These are phyloP conservation scores for Pitta sordida DNA, from an alignment of 2,113 vertebrate genomes.

Conservation along the genomic window DNA sequence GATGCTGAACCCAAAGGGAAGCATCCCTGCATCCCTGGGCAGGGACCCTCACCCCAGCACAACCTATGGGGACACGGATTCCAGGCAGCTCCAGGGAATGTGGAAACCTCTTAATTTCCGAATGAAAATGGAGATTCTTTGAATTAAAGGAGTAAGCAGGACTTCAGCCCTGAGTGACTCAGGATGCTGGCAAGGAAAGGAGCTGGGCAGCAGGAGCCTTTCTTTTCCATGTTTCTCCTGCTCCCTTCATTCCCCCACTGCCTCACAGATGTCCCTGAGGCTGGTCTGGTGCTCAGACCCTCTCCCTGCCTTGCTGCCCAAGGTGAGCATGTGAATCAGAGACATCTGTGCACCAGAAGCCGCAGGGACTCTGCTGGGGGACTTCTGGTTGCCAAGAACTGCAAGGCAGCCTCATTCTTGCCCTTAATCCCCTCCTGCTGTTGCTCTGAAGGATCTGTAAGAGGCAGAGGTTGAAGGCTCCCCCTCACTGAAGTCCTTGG, in stretches of 20 bases:
- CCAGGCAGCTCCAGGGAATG: not conserved
- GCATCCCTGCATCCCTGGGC: not conserved
- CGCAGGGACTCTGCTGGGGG: fast-evolving
- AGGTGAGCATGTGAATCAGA: not conserved
- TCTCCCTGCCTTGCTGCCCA: not conserved
- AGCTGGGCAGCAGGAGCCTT: not conserved
- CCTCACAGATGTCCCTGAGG: not conserved
- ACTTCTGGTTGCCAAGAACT: not conserved
- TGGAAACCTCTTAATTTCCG: not conserved
- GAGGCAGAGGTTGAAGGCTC: not conserved
- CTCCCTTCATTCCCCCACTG: not conserved
- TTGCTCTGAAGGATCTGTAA: not conserved
- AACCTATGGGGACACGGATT: fast-evolving
- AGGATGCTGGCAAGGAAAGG: not conserved
- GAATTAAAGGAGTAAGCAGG: slow-evolving; percentile 1
- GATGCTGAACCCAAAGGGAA: not conserved
- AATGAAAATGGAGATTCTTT: not conserved
- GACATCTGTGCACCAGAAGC: not conserved
- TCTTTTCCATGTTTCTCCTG: not conserved
- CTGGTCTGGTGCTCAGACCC: not conserved
- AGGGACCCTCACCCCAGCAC: not conserved
- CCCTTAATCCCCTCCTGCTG: fast-evolving
- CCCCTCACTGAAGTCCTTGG: fast-evolving
- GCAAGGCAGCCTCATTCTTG: not conserved
- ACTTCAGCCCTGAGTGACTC: slow-evolving; percentile 25